Evolutionary conservation across 2,888 invertebrate genomes (phyloP), one percentile per base, ranked within the genome.

Genomic region (Prosapia bicincta): DNA sequence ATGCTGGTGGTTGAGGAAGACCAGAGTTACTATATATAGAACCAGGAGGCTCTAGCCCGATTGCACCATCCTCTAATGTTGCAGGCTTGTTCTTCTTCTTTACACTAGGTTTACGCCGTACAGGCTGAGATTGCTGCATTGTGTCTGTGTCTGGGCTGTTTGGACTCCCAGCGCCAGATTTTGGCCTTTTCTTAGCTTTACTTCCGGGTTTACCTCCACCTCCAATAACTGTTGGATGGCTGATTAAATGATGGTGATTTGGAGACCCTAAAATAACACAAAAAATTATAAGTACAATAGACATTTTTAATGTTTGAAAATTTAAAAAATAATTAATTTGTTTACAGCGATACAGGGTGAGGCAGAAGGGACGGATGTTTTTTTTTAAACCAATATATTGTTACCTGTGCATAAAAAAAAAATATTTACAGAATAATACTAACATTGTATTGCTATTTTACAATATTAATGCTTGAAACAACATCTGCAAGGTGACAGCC

Each of bases 221-320:
- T 7, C 90, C 90, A 82, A 95, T 94, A 71, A 95, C 94, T 3
- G 94, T 94, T 0, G 94, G 94, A 83, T 94, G 94, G 80, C 93
- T 92, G 79, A 95, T 91, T 85, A 95, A 87, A 84, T 94, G 92
- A 69, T 90, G 90, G 79, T 87, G 89, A 81, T 92, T 92, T 43
- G 82, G 82, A 69, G 82, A 82, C 71, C 81, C 82, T 81, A 77
- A 43, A 78, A 78, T 70, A 74, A n/a, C 69, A 77, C 78, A 66
- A 70, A 23, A 67, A 10, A 54, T 38, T 38, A 74, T 71, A 70
- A 26, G 15, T 71, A 24, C 54, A 20, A 2, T 20, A 6, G 1
- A 9, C 9, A 32, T 25, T 30, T 6, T 30, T 30, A 67, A 23
- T n/a, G n/a, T 73, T 6, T 65, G 6, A 65, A 24, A 6, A 7